Percentiles rank a stretch among this genome's conserved stretches.
Evolutionary conservation across 2,888 invertebrate genomes (phyloP).

Genomic region (Phragmatobia fuliginosa): DNA sequence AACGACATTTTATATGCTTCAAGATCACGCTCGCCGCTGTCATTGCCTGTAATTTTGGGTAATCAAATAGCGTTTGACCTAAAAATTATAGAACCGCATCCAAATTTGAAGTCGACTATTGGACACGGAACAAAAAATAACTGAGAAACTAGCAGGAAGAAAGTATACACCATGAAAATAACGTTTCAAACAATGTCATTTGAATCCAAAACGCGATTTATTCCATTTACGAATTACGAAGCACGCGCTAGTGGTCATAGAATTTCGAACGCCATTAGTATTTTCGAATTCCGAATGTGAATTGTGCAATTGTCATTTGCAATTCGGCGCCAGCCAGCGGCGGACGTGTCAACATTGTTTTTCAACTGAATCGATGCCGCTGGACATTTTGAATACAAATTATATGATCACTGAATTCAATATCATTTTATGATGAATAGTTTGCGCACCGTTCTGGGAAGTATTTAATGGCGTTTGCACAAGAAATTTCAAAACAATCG

Average conservation of each 20-base stretch:
- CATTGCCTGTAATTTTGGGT: slow-evolving; percentile 57
- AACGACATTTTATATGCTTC: slow-evolving; percentile 65
- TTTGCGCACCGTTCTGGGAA: slow-evolving; percentile 63
- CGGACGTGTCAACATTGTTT: slow-evolving; percentile 76
- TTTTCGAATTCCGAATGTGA: slow-evolving; percentile 77
- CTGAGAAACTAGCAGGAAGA: slow-evolving; percentile 38
- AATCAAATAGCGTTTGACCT: slow-evolving; percentile 34
- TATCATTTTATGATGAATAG: slow-evolving; percentile 66
- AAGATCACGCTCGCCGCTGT: slow-evolving; percentile 51
- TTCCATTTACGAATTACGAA: slow-evolving; percentile 59
- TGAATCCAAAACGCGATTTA: slow-evolving; percentile 65
- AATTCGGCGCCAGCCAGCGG: slow-evolving; percentile 77
- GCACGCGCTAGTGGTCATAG: slow-evolving; percentile 69
- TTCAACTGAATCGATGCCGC: slow-evolving; percentile 66
- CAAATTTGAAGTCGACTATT: slow-evolving; percentile 9
- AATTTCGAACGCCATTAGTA: slow-evolving; percentile 73
- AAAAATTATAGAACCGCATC: slow-evolving; percentile 21
- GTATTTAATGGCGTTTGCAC: slow-evolving; percentile 73
- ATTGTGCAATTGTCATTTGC: slow-evolving; percentile 77
- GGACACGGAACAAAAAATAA: slow-evolving; percentile 27
- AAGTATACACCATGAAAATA: slow-evolving; percentile 31
- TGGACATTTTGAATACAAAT: slow-evolving; percentile 79
- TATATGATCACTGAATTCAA: slow-evolving; percentile 66
- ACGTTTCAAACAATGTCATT: slow-evolving; percentile 57
- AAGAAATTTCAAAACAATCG: slow-evolving; percentile 76